Evolutionary conservation across 2,888 invertebrate genomes (phyloP).

Genomic region (Omphaloscelis lunosa): DNA sequence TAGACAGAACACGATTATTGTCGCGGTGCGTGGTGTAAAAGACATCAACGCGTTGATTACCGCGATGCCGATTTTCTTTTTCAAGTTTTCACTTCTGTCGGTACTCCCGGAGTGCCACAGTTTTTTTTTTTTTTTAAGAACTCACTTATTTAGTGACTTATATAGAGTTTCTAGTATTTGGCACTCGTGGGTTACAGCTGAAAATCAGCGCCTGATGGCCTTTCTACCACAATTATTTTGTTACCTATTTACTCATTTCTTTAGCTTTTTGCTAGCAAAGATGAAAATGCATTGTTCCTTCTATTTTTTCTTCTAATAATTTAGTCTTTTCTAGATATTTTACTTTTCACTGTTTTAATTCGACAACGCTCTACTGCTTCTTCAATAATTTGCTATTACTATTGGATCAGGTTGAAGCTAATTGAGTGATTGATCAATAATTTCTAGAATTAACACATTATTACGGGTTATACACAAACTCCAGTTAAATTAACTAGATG

Average conservation of each 20-base stretch:
- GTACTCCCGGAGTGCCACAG: too few relatives aligned
- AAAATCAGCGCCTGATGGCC: background rate
- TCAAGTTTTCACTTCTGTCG: too few relatives aligned
- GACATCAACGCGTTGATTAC: too few relatives aligned
- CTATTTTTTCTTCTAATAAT: background rate
- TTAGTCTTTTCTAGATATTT: background rate
- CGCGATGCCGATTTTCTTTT: too few relatives aligned
- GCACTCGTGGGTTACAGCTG: background rate
- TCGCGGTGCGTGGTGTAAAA: too few relatives aligned
- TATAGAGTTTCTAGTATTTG: background rate
- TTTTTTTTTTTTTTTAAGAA: too few relatives aligned
- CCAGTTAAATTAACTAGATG: constrained; percentile 56
- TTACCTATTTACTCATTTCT: background rate
- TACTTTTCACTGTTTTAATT: background rate
- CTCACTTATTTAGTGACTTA: too few relatives aligned
- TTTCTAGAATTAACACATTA: constrained; percentile 45
- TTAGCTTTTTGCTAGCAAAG: background rate
- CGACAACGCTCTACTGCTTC: background rate
- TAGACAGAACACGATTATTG: too few relatives aligned
- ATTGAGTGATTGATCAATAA: constrained; percentile 20
- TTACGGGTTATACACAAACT: constrained; percentile 44
- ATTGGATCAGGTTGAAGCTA: constrained; percentile 15
- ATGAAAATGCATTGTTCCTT: background rate
- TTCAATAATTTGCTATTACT: constrained; percentile 12
- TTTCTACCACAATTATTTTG: background rate